Base-by-base conservation (phyloP, 1,140 invertebrate species). In the Artemia franciscana region DNA sequence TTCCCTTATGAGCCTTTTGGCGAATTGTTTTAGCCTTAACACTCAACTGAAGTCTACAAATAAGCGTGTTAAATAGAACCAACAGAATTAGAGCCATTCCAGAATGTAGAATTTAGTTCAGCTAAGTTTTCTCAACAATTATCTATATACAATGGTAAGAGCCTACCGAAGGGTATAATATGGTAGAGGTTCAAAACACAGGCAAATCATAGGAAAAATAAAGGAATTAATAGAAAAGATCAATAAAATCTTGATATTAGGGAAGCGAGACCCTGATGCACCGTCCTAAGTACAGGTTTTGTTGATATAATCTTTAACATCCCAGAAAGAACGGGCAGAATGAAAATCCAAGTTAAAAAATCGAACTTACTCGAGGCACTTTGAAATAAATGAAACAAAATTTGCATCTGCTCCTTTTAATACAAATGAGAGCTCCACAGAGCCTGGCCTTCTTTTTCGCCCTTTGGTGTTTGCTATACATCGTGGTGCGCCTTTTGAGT, bases 391-490 rank as follows among this genome's bases (percentile, higher is more conserved):
- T 74, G 96, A 86, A 26, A 94, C 82, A 77, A 97, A 97, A 24
- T 88, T 76, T 18, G 83, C 79, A 74, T 97, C 91, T 70, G 85
- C 86, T 69, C 88, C 88, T 65, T 86, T 80, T 12, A 90, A 77
- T 23, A 83, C 85, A 62, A 80, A 77, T 3, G 83, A 75, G 21
- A 91, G 74, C 59, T 81, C 82, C 69, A 91, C 88, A 63, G 90
- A 84, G 30, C 86, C 90, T 2, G 86, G 86, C 67, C 85, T 78
- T 58, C 91, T 78, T 71, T 91, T 90, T 68, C 88, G 83, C 27
- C 88, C 85, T 73, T 92, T 92, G 63, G 85, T 90, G 69, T 94
- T 93, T 25, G 85, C 89, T 69, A 92, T 84, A 72, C 87, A 90
- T 63, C 92, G 79, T 5, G 92, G 92, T 69, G 84, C 84, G 65